These are phyloP conservation scores for Pitta sordida DNA, from an alignment of 2,113 vertebrate genomes.

Conservation along the genomic window DNA sequence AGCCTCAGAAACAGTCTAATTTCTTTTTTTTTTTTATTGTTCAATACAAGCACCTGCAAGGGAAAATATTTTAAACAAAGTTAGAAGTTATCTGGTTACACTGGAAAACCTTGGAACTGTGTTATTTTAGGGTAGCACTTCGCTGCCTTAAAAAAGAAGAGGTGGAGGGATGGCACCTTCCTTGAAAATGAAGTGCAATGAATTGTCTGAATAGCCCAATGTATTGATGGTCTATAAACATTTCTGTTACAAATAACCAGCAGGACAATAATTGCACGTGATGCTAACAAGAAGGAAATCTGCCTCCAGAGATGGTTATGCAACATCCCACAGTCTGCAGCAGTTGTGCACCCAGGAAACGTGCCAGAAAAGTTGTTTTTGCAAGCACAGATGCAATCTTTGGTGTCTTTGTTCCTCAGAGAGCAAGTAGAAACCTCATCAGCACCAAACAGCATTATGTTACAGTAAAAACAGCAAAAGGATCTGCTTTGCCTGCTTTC, in stretches of 20 bases:
- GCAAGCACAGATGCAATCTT: neutral
- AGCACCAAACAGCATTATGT: neutral
- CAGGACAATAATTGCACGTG: conserved; percentile 46
- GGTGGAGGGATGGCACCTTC: conserved; percentile 43
- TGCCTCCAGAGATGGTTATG: conserved; percentile 33
- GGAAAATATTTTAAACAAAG: neutral
- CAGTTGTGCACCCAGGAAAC: neutral
- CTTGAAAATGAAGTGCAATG: conserved; percentile 68
- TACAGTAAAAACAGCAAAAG: neutral
- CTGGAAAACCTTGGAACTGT: conserved; percentile 36
- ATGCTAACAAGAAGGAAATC: conserved; percentile 46
- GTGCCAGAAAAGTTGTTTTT: neutral
- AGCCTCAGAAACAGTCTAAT: conserved; percentile 55
- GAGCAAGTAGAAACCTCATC: neutral
- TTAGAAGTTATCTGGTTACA: conserved; percentile 47
- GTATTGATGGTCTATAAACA: conserved; percentile 72
- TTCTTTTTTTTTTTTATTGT: neutral
- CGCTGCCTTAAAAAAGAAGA: neutral
- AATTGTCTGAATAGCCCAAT: conserved; percentile 15
- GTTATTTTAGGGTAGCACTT: neutral
- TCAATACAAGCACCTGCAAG: conserved; percentile 37
- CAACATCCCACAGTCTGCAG: conserved; percentile 22
- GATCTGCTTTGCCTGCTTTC: neutral
- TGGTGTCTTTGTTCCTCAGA: neutral
- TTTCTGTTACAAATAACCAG: conserved; percentile 71